Evolutionary conservation across 2,888 invertebrate genomes (phyloP).

Genomic region (Barypeithes pellucidus): DNA sequence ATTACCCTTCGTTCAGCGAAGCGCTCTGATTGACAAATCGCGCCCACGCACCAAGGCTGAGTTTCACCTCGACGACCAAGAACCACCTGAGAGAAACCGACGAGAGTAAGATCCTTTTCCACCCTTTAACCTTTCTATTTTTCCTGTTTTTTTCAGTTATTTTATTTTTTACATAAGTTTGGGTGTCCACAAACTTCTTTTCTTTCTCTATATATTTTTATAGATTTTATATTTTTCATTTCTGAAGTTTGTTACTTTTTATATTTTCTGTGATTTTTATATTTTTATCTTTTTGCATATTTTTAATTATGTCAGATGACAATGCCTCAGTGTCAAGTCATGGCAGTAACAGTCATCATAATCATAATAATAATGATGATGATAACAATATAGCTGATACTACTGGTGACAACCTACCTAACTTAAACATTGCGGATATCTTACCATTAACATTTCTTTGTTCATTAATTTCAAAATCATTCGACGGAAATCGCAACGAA

Average conservation of each 20-base stretch:
- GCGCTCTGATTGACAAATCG: neutral
- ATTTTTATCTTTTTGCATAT: too few species aligned
- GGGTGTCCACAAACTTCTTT: neutral
- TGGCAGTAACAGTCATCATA: too few species aligned
- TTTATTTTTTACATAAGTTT: neutral
- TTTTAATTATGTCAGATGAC: neutral
- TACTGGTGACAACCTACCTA: neutral
- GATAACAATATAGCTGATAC: neutral
- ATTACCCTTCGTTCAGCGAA: neutral
- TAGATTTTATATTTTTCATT: neutral
- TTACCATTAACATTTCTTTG: conserved; percentile 21
- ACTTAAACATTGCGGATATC: neutral
- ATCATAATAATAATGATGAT: neutral
- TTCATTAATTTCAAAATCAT: conserved; percentile 29
- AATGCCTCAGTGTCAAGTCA: too few species aligned
- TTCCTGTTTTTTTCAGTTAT: neutral
- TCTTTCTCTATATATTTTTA: too few species aligned
- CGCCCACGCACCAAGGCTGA: neutral
- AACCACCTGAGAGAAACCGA: neutral
- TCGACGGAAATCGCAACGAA: conserved; percentile 33
- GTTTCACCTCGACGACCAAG: neutral
- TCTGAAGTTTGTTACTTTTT: neutral
- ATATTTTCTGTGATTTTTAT: too few species aligned
- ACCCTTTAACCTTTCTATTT: neutral
- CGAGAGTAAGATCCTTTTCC: neutral